Evolutionary conservation across 2,113 vertebrate species (phyloP), one percentile per base, ranked within the genome.

Genomic region (Alosa alosa): DNA sequence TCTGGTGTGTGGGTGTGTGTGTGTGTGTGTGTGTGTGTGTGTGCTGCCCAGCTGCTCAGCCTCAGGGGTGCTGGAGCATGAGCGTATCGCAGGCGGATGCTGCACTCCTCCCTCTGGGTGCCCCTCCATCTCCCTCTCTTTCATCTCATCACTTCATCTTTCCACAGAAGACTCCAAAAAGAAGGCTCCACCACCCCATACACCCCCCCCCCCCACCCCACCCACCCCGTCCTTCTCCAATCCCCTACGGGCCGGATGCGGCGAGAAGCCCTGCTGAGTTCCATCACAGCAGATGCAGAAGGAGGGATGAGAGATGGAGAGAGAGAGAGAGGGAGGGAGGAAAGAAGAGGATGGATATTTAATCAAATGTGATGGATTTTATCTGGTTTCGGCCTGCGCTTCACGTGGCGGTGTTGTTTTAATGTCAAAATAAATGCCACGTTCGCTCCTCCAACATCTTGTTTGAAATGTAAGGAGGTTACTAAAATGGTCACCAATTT

Each of bases 91-190:
- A 36, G 64, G 31, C 25, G 10, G 64, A 36, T 25, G 25, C 64
- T 72, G 64, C 64, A 72, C n/a, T 64, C 57, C 57, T 8, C 57
- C 57, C 22, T 31, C n/a, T 15, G 52, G 52, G 52, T 17, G 52
- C 52, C 52, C 52, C 47, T 49, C 47, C 47, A 10, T 60, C 55
- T 31, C 60, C 25, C 7, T 68, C 60, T 68, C 60, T 68, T 68
- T 68, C 60, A 68, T 68, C 60, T 68, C 60, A 68, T 68, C 60
- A 68, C 60, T 68, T 5, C 60, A 68, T 68, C 60, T 68, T 68
- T 68, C 60, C 60, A 49, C 47, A 55, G 60, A 31, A 68, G 22
- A 68, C 25, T 68, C 60, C 15, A 9, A 49, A 49, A 44, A 49
- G 47, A 49, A 2, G 11, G 47, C 47, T 49, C 11, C 47, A 49